phyloP scores from a whole-genome alignment of 1,140 invertebrate species.

The Bombyx mori region ASM3026992v2 NC_085124.1:1712001-1712500 shows the following conservation, averaged over 20 bases:
- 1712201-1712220: too few relatives aligned
- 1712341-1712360: conserved; percentile 21
- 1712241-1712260: background rate
- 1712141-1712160: too few relatives aligned
- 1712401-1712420: conserved; percentile 46
- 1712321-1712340: conserved; percentile 35
- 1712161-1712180: too few relatives aligned
- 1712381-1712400: conserved; percentile 18
- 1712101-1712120: too few relatives aligned
- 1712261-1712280: conserved; percentile 6
- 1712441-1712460: conserved; percentile 56
- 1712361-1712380: conserved; percentile 39
- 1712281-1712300: conserved; percentile 37
- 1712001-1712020: too few relatives aligned
- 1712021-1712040: too few relatives aligned
- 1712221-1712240: background rate
- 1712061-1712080: too few relatives aligned
- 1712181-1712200: too few relatives aligned
- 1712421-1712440: conserved; percentile 23
- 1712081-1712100: too few relatives aligned
- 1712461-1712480: conserved; percentile 17
- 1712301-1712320: conserved; percentile 23
- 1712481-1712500: conserved; percentile 20
- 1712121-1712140: too few relatives aligned
- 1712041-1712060: too few relatives aligned